Conservation (phyloP, 1,140 invertebrate species). For the Drosophila miranda region DNA sequence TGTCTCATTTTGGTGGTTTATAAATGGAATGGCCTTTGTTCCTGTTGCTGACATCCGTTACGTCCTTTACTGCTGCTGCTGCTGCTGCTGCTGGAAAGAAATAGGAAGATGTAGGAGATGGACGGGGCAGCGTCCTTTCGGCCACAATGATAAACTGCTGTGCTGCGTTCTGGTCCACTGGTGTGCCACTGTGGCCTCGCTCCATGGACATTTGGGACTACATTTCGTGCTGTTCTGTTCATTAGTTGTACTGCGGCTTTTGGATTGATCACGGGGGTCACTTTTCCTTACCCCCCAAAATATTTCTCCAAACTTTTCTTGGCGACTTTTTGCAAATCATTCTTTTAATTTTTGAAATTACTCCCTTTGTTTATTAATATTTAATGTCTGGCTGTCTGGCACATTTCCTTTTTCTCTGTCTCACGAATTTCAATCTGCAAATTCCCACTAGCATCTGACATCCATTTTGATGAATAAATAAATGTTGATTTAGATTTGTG, state of each 20-base stretch:
- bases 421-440: constrained; percentile 10
- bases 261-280: too few species aligned
- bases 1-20: constrained; percentile 52
- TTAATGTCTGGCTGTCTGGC: constrained; percentile 10
- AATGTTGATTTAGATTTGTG: constrained; percentile 1
- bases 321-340: constrained; percentile 12
- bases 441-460: neutral
- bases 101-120: constrained; percentile 1
- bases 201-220: constrained; percentile 39
- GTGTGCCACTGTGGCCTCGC: constrained; percentile 12
- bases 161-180: constrained; percentile 23
- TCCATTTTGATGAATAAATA: constrained; percentile 9
- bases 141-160: constrained; percentile 53
- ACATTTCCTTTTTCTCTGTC: neutral
- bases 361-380: constrained; percentile 18
- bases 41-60: constrained; percentile 47
- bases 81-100: constrained; percentile 30
- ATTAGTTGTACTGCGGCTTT: constrained; percentile 10
- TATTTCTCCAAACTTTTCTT: too few species aligned
- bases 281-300: too few species aligned
- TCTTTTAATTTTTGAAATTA: constrained; percentile 38
- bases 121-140: constrained; percentile 1
- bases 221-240: constrained; percentile 34
- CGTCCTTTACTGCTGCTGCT: constrained; percentile 30
- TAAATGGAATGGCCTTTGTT: constrained; percentile 56